Evolutionary conservation across 1,140 invertebrate species (phyloP).

Genomic region (Bombus pascuorum): DNA sequence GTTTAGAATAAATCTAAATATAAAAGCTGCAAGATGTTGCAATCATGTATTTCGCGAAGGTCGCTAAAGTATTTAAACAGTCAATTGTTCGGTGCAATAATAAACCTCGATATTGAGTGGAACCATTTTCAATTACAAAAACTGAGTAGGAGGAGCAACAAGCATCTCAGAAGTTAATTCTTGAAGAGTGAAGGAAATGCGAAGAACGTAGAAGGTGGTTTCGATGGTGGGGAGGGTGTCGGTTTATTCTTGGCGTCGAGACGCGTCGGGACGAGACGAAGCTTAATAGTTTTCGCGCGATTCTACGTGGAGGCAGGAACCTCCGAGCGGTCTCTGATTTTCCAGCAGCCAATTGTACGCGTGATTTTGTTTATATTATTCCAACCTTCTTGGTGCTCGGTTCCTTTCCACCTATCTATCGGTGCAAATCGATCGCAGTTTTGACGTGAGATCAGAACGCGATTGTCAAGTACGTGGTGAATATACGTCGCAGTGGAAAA

Average conservation of each 20-base stretch:
- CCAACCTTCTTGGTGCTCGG: background rate
- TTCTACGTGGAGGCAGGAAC: slow-evolving; percentile 54
- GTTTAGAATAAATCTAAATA: too few species aligned
- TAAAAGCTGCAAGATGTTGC: too few species aligned
- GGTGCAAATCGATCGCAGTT: slow-evolving; percentile 15
- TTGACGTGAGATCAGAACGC: background rate
- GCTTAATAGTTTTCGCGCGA: slow-evolving; percentile 72
- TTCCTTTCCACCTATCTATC: background rate
- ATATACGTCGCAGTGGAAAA: background rate
- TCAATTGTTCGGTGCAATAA: too few species aligned
- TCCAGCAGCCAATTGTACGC: slow-evolving; percentile 54
- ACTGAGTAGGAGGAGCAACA: too few species aligned
- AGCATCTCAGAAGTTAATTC: slow-evolving; percentile 15
- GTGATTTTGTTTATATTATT: slow-evolving; percentile 29
- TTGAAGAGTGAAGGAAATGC: slow-evolving; percentile 41
- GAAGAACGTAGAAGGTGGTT: slow-evolving; percentile 61
- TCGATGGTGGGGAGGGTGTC: slow-evolving; percentile 66
- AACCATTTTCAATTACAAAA: too few species aligned
- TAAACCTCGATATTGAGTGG: too few species aligned
- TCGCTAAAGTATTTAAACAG: too few species aligned
- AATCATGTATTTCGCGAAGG: too few species aligned
- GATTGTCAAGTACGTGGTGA: background rate
- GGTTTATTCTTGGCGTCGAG: slow-evolving; percentile 79
- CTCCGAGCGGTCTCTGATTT: slow-evolving; percentile 41
- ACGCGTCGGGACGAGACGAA: slow-evolving; percentile 72